These are phyloP conservation scores for Drosophila rufa DNA, from an alignment of 1,140 invertebrate species.

Conservation along the genomic window DNA sequence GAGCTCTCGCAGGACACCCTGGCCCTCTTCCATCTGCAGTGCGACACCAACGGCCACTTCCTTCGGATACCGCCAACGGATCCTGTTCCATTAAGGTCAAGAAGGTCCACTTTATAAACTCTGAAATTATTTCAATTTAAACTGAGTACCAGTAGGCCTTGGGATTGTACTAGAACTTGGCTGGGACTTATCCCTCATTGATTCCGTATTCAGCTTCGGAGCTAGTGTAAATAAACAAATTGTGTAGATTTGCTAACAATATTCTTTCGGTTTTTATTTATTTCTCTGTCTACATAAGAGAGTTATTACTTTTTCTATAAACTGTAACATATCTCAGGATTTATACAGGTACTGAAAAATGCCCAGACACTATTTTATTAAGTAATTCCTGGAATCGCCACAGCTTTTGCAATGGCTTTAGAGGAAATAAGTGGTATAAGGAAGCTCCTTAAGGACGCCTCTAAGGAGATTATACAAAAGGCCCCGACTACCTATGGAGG, in stretches of 20 bases:
- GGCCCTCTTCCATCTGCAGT: neutral
- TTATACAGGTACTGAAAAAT: neutral
- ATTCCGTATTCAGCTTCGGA: neutral
- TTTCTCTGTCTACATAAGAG: too few relatives aligned
- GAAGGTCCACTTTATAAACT: too few relatives aligned
- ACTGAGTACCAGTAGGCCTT: neutral
- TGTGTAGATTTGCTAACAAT: conserved; percentile 1
- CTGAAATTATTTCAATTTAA: neutral
- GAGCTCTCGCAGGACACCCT: neutral
- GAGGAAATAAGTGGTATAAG: neutral
- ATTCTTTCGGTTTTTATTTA: neutral
- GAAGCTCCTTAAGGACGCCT: neutral
- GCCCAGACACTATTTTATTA: neutral
- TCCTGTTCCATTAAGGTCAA: too few relatives aligned
- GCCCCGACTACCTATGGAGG: too few relatives aligned
- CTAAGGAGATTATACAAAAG: neutral
- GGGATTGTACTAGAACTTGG: neutral
- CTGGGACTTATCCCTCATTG: neutral
- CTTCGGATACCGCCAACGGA: neutral
- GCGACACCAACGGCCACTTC: neutral
- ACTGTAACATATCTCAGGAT: neutral
- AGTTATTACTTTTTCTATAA: neutral
- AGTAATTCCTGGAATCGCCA: neutral
- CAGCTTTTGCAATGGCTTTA: neutral
- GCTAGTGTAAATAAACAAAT: neutral